A percentile compares a stretch with the other conserved stretches of the same genome.
phyloP scores from a whole-genome alignment of 2,888 invertebrate species.

The Phania funesta region DNA sequence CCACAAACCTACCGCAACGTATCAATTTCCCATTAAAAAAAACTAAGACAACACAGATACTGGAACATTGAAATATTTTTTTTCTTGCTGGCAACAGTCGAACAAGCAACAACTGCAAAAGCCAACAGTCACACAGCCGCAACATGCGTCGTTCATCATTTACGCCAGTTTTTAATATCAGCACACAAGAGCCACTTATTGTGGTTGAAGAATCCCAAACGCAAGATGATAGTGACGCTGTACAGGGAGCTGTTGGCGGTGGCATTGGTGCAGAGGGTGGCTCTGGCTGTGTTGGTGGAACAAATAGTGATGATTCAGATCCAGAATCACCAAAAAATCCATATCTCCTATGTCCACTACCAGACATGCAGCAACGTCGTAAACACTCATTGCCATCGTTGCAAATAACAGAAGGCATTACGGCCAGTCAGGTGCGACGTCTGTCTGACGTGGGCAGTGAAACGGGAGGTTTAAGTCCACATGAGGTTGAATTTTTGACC shows the following conservation, averaged over 20 bases:
- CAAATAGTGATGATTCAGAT: constrained; percentile 83
- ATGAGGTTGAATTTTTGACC: constrained; percentile 91
- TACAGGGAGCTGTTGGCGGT: constrained; percentile 83
- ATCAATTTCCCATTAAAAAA: constrained; percentile 4
- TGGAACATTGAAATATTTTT: not conserved
- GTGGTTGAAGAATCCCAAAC: constrained; percentile 89
- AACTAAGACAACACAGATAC: not conserved
- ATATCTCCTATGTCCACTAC: constrained; percentile 90
- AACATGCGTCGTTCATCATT: constrained; percentile 86
- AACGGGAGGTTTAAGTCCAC: constrained; percentile 87
- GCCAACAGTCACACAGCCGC: constrained; percentile 18
- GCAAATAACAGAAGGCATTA: constrained; percentile 91
- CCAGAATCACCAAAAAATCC: constrained; percentile 91
- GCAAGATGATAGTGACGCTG: constrained; percentile 85
- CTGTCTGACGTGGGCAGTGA: constrained; percentile 90
- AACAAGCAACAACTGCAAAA: not conserved
- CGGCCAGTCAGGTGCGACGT: constrained; percentile 91
- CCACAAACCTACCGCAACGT: not conserved
- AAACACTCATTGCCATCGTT: constrained; percentile 92
- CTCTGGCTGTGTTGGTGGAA: constrained; percentile 75
- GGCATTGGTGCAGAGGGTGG: constrained; percentile 82
- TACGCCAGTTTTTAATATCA: constrained; percentile 82
- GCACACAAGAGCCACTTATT: constrained; percentile 88
- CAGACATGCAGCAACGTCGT: constrained; percentile 86
- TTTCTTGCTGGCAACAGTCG: not conserved